Evolutionary conservation across 2,888 invertebrate species (phyloP).

Genomic region (Campoplex nolae): DNA sequence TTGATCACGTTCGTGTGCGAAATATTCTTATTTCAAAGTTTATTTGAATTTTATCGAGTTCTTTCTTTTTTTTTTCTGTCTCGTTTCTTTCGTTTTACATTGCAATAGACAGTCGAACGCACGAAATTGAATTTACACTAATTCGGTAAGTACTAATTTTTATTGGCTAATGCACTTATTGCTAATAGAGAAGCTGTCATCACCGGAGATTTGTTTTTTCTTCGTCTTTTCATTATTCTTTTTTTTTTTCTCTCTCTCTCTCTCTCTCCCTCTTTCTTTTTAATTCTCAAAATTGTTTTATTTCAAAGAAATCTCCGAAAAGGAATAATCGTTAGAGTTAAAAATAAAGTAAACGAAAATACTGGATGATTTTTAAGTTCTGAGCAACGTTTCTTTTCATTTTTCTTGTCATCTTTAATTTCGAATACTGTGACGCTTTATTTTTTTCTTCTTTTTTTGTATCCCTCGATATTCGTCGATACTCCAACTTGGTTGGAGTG

Average conservation of each 20-base stretch:
- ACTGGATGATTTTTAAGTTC: slow-evolving; percentile 49
- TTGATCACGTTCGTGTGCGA: slow-evolving; percentile 57
- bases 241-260: not conserved
- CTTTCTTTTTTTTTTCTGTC: slow-evolving; percentile 54
- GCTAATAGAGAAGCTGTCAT: slow-evolving; percentile 59
- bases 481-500: too few species aligned
- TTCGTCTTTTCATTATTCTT: not conserved
- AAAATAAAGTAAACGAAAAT: slow-evolving; percentile 32
- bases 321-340: not conserved
- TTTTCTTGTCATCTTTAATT: not conserved
- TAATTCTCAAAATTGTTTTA: not conserved
- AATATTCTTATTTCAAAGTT: not conserved
- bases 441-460: not conserved
- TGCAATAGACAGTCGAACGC: slow-evolving; percentile 48
- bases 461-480: not conserved
- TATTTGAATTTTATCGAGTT: slow-evolving; percentile 45
- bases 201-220: slow-evolving; percentile 49
- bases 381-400: slow-evolving; percentile 58
- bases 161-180: slow-evolving; percentile 52
- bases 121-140: slow-evolving; percentile 47
- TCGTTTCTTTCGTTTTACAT: slow-evolving; percentile 42
- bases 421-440: slow-evolving; percentile 4
- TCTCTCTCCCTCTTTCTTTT: too few species aligned
- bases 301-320: not conserved
- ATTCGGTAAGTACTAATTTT: slow-evolving; percentile 62